Evolutionary conservation across 2,113 vertebrate species (phyloP), one percentile per base, ranked within the genome.

Genomic region (Miniopterus natalensis): DNA sequence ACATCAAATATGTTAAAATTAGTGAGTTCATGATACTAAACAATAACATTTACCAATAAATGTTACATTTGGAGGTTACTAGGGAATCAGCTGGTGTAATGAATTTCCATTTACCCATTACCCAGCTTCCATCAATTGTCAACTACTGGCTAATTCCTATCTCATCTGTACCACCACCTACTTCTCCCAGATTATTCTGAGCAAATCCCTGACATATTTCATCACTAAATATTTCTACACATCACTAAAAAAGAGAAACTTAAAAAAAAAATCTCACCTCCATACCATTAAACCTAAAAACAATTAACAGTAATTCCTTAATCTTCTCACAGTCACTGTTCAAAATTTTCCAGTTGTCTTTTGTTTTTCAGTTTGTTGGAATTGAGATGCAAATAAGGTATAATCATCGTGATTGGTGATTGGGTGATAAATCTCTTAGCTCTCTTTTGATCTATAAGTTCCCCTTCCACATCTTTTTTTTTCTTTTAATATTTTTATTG

Each of bases 1-100:
- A 90, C 49, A 77, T 78, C 80, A 91, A 79, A 71, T 79, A 59
- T 78, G 45, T 91, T 90, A 75, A 75, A 83, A 75, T 84, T 80
- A 63, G 45, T 84, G 59, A 84, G 18, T 77, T 84, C 31, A 25
- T 88, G 47, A 49, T 59, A 65, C 40, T 77, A 73, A 84, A 47
- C 51, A 68, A 13, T 65, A 75, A 59, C 66, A 88, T 84, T 68
- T 83, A 47, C 75, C 47, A 36, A 36, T 36, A 36, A 36, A 36
- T 36, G 57, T 81, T 65, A 45, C 36, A 23, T 74, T 81, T 94
- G 59, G 51, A 71, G 20, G 25, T 71, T 80, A 36, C 36, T 36
- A 36, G 36, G 36, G 36, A 36, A 36, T 36, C 36, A 36, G 36
- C 36, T 66, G 25, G 40, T 79, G 27, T 86, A 68, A 70, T 57